Evolutionary conservation across 64 coral and sea anemone species (phyloP).

Genomic region (Pachyseris speciosa): DNA sequence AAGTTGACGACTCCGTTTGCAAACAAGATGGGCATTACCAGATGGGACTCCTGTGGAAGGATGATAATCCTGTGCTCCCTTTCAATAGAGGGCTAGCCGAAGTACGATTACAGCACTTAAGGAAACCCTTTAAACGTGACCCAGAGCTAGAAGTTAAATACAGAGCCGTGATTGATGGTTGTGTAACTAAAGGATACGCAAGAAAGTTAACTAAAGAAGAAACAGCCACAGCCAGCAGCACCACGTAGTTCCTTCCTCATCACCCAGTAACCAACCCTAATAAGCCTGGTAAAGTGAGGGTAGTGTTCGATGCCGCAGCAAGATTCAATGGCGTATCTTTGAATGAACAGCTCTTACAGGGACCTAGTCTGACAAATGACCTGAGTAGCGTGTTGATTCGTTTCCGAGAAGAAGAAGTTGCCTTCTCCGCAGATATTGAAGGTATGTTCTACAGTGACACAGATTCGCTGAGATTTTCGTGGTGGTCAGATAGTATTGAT

Average conservation of each 20-base stretch:
- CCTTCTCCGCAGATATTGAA: slow-evolving; percentile 38
- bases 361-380: slow-evolving; percentile 25
- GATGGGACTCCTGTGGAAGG: too few species aligned
- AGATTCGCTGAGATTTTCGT: slow-evolving; percentile 29
- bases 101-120: too few species aligned
- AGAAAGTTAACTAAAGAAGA: too few species aligned
- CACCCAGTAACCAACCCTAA: slow-evolving; percentile 21
- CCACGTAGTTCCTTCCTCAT: slow-evolving; percentile 21
- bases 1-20: too few species aligned
- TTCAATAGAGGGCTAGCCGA: too few species aligned
- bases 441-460: slow-evolving; percentile 47
- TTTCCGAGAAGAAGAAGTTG: slow-evolving; percentile 39
- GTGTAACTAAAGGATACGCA: too few species aligned
- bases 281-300: slow-evolving; percentile 9
- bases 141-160: too few species aligned
- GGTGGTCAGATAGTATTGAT: not conserved
- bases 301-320: not conserved
- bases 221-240: too few species aligned
- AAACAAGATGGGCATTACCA: too few species aligned
- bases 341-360: slow-evolving; percentile 36
- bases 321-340: slow-evolving; percentile 13
- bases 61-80: too few species aligned
- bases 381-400: slow-evolving; percentile 9
- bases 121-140: too few species aligned
- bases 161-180: too few species aligned